Percentiles rank a stretch among this genome's conserved stretches.
phyloP scores from a whole-genome alignment of 2,113 vertebrate genomes.

The Nettapus auritus region DNA sequence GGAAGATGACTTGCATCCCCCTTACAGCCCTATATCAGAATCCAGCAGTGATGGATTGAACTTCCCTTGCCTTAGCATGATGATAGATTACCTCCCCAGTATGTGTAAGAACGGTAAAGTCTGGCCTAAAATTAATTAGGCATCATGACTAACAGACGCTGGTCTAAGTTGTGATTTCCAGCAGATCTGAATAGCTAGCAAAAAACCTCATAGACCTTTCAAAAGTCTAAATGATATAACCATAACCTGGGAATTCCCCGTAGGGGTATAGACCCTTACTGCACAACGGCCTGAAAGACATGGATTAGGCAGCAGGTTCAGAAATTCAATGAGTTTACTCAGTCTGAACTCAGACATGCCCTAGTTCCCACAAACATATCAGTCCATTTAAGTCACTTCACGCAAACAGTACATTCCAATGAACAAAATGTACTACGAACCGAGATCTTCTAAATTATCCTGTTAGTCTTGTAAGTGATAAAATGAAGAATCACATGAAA shows the following conservation, averaged over 20 bases:
- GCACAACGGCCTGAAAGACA: not conserved
- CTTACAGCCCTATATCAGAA: slow-evolving; percentile 74
- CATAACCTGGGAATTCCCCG: not conserved
- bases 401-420: accelerated
- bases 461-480: not conserved
- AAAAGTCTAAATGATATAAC: not conserved
- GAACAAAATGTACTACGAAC: not conserved
- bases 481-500: not conserved
- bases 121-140: slow-evolving; percentile 80
- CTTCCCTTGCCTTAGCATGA: slow-evolving; percentile 69
- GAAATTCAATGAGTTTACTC: not conserved
- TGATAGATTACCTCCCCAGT: slow-evolving; percentile 79
- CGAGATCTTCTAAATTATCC: not conserved
- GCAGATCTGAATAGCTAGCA: not conserved
- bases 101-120: slow-evolving; percentile 65
- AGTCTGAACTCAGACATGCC: not conserved
- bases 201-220: slow-evolving; percentile 29
- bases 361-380: not conserved
- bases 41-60: slow-evolving; percentile 80
- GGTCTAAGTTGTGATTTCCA: slow-evolving; percentile 20
- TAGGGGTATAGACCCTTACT: not conserved
- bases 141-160: slow-evolving; percentile 45
- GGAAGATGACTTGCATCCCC: slow-evolving; percentile 76
- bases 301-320: not conserved
- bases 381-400: not conserved